These are phyloP conservation scores for Stictonetta naevosa DNA, from an alignment of 2,113 vertebrate species.

Conservation along the genomic window DNA sequence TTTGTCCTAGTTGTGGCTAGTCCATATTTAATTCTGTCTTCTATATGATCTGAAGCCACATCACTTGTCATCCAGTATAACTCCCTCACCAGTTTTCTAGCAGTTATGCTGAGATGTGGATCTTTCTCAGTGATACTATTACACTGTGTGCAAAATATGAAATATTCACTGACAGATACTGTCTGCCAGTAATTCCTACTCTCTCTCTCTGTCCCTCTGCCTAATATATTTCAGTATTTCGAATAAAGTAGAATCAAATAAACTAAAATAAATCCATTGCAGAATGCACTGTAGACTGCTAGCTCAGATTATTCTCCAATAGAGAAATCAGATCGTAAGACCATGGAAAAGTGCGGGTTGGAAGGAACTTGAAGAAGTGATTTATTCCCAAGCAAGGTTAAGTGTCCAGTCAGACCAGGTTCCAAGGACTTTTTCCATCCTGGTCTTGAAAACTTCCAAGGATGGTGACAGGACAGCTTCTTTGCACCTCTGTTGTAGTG, in stretches of 20 bases:
- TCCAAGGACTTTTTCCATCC: not conserved
- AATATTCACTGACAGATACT: not conserved
- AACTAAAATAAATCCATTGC: not conserved
- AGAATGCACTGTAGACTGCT: not conserved
- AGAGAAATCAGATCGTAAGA: not conserved
- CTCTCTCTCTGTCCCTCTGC: not conserved
- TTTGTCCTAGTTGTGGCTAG: not conserved
- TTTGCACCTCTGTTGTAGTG: not conserved
- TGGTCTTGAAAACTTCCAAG: not conserved
- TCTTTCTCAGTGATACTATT: not conserved
- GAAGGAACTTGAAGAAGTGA: not conserved
- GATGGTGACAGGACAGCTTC: not conserved
- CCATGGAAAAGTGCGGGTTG: not conserved
- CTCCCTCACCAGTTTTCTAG: not conserved
- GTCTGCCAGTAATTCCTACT: not conserved
- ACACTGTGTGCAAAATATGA: not conserved
- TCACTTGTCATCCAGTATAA: not conserved
- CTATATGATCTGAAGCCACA: not conserved
- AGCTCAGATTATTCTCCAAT: not conserved
- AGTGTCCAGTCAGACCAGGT: not conserved
- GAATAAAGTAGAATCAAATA: not conserved
- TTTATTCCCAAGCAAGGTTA: not conserved
- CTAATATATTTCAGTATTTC: not conserved
- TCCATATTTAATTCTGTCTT: not conserved
- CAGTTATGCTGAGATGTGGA: not conserved